A percentile compares a stretch with the other conserved stretches of the same genome.
Evolutionary conservation across 2,888 invertebrate species (phyloP).

Genomic region (Xestia ashworthii): DNA sequence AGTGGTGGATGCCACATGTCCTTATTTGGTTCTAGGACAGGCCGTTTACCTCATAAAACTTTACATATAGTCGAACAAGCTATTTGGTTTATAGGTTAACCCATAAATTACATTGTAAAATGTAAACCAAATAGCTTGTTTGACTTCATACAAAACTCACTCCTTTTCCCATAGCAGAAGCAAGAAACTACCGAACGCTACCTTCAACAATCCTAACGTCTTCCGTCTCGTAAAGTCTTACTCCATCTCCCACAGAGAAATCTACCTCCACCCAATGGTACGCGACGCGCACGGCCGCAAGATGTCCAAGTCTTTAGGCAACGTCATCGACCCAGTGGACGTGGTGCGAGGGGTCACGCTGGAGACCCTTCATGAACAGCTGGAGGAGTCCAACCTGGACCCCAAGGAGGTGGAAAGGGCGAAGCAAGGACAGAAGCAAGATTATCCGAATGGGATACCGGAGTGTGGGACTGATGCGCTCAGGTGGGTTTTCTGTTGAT

Average conservation of each 20-base stretch:
- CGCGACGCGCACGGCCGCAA: conserved; percentile 99
- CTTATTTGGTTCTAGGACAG: background rate
- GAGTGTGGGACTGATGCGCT: conserved; percentile 99
- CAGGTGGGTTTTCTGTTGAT: conserved; percentile 79
- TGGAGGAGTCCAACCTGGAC: conserved; percentile 95
- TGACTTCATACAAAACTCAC: background rate
- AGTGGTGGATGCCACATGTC: background rate
- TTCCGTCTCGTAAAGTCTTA: background rate
- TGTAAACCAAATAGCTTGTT: too few species aligned
- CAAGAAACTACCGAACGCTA: background rate
- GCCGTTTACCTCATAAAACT: background rate
- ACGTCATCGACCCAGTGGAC: conserved; percentile 99
- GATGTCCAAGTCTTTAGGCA: conserved; percentile 99
- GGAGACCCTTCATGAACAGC: conserved; percentile 94
- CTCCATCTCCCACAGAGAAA: conserved; percentile 90
- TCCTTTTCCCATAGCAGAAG: background rate
- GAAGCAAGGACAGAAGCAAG: conserved; percentile 93
- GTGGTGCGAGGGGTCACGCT: conserved; percentile 97
- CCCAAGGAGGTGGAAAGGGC: conserved; percentile 95
- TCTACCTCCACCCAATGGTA: conserved; percentile 99
- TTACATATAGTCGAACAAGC: background rate
- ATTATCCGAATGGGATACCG: conserved; percentile 98
- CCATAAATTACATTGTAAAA: too few species aligned
- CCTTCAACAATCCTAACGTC: background rate
- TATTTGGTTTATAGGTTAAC: too few species aligned